Percentiles rank a stretch among this genome's conserved stretches.
Evolutionary conservation across 2,797 vertebrate species (phyloP).

Genomic region (Carduelis carduelis): DNA sequence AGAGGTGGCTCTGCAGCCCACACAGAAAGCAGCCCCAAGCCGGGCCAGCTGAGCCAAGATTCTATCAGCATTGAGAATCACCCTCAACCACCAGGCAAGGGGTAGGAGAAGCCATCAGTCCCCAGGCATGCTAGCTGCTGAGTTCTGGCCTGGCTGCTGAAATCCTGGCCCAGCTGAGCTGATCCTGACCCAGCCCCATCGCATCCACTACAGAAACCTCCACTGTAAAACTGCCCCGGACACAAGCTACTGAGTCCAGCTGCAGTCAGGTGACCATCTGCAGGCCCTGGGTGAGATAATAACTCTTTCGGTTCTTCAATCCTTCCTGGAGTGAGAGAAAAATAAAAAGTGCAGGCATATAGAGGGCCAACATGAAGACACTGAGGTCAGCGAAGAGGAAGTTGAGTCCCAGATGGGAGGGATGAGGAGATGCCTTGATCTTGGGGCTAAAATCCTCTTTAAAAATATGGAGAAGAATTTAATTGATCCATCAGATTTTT

Average conservation of each 20-base stretch:
- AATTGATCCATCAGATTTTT: neutral
- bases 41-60: accelerated
- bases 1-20: neutral
- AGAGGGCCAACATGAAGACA: neutral
- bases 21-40: neutral
- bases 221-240: neutral
- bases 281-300: neutral
- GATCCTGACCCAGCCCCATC: neutral
- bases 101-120: neutral
- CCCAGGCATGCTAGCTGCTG: neutral
- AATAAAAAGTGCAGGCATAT: neutral
- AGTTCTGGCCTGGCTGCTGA: neutral
- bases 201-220: neutral
- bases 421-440: neutral
- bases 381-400: neutral
- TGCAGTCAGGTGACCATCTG: neutral
- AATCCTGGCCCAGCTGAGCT: neutral
- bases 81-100: neutral
- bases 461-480: neutral
- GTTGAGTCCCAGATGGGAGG: neutral
- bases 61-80: neutral
- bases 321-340: neutral
- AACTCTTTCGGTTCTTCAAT: neutral
- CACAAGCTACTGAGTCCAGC: accelerated
- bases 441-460: neutral